Conservation (phyloP, 2,888 invertebrate species). For the Chaetoderma sp. region DNA sequence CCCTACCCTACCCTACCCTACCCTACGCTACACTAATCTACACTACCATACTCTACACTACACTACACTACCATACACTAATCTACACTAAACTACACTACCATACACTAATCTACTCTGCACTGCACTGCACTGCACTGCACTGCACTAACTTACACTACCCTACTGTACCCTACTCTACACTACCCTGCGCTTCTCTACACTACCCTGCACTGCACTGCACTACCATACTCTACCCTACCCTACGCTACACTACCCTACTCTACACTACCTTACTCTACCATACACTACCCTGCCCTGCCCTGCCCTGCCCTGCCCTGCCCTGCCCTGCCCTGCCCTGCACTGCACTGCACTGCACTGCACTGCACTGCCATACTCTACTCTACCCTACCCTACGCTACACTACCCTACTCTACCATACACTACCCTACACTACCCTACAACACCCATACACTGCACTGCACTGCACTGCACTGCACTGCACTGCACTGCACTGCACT, state of each 20-base stretch:
- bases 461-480: neutral
- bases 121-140: conserved; percentile 13
- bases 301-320: neutral
- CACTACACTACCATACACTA: conserved; percentile 9
- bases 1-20: conserved; percentile 20
- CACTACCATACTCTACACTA: conserved; percentile 1
- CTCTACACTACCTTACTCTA: too few relatives aligned
- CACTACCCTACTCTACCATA: too few relatives aligned
- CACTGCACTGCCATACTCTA: too few relatives aligned
- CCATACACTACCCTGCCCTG: conserved; percentile 7
- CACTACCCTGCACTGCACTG: too few relatives aligned
- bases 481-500: neutral
- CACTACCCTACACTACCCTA: too few relatives aligned
- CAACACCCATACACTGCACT: too few relatives aligned
- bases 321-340: neutral
- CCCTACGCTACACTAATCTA: conserved; percentile 8
- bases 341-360: too few relatives aligned
- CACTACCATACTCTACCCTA: too few relatives aligned
- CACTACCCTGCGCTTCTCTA: too few relatives aligned
- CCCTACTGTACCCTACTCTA: conserved; percentile 1
- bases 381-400: too few relatives aligned
- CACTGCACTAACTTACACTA: conserved; percentile 15
- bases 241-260: too few relatives aligned
- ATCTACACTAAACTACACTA: conserved; percentile 16
- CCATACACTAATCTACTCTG: conserved; percentile 6